Base-by-base conservation (phyloP, 2,113 vertebrate genomes). In the Halcyon malimbica region DNA sequence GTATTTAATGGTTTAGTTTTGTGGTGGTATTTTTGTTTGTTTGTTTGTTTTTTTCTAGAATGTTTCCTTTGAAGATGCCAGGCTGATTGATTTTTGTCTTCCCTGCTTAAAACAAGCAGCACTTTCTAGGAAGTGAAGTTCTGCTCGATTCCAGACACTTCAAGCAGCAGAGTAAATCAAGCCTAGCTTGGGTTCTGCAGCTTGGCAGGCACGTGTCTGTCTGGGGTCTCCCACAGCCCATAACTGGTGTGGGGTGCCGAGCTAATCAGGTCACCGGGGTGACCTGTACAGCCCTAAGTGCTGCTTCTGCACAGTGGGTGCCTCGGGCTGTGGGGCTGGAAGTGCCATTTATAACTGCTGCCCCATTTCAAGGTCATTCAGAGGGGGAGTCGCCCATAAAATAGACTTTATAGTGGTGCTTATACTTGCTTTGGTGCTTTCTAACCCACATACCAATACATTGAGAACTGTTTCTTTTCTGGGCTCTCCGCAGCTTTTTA, bases 301-400 rank as follows among this genome's bases (percentile, higher is more conserved):
- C 70, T 41, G 28, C 4, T 68, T 53, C 39, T 80, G 70, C 57
- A 18, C 2, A 0, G 48, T 18, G 78, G 33, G 56, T 44, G 92
- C 92, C 93, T 76, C 0, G 0, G 93, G 91, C 87, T 73, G 25
- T 65, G 68, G 63, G 71, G 3, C 35, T 80, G 91, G 57, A 59
- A 29, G 33, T n/a, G 88, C 56, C 87, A 16, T 21, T 85, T 89
- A 19, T 42, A 81, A 14, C 64, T 51, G 50, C 46, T n/a, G 64
- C 79, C 90, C 60, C 23, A 37, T 88, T 76, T 93, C 88, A 93
- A 95, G 91, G 95, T 94, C 87, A 12, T 57, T 91, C 50, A 11
- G 11, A 57, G 60, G 5, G 7, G 17, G 37, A 48, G 13, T 31
- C 4, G 1, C 54, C 64, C 26, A 57, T 89, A 77, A 95, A 81